Evolutionary conservation across 2,113 vertebrate genomes (phyloP).

Genomic region (Hylia prasina): DNA sequence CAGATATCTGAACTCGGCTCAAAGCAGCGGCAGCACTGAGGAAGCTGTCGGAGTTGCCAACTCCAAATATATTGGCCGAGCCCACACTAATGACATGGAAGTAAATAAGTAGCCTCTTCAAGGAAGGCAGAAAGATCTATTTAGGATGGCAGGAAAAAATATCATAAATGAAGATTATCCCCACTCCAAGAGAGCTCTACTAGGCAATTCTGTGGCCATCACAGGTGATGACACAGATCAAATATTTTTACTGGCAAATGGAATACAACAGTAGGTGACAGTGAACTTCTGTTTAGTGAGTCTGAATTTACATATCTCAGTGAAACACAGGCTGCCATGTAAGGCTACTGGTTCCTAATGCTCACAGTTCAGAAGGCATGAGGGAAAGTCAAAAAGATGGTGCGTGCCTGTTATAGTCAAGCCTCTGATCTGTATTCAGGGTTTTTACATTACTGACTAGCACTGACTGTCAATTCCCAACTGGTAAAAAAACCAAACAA

Average conservation of each 20-base stretch:
- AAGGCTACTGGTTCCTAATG: neutral
- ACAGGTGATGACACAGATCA: neutral
- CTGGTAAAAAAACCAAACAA: neutral
- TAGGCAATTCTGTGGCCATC: neutral
- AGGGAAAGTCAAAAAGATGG: neutral
- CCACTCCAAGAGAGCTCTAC: neutral
- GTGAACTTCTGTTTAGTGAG: neutral
- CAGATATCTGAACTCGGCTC: neutral
- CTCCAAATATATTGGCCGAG: neutral
- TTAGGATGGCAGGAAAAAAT: neutral
- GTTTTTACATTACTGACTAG: neutral
- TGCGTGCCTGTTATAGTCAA: neutral
- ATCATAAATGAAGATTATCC: neutral
- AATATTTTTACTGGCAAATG: neutral
- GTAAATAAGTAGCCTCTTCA: conserved; percentile 20
- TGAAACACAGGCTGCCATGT: neutral
- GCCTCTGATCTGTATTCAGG: neutral
- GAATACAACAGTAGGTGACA: neutral
- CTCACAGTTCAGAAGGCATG: neutral
- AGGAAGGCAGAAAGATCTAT: neutral
- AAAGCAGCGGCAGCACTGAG: neutral
- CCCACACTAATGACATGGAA: neutral
- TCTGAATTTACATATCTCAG: neutral
- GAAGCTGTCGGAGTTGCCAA: neutral
- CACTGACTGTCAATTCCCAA: neutral